Evolutionary conservation across 2,888 invertebrate species (phyloP), one percentile per base, ranked within the genome.

Genomic region (Argyresthia albistria): DNA sequence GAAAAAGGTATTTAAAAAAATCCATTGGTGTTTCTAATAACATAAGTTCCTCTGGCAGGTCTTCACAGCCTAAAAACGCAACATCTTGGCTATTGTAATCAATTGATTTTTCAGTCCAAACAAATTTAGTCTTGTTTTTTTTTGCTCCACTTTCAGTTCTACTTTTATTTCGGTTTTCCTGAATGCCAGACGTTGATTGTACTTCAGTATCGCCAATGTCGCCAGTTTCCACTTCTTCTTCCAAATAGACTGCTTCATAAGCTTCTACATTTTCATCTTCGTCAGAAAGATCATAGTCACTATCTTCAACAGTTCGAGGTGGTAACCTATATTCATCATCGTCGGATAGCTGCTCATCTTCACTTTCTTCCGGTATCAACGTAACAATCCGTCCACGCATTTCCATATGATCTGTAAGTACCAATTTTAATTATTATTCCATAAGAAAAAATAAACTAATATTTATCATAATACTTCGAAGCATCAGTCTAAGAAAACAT

Each of bases 1-100:
- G 51, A 56, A 60, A 60, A 9, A 59, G 11, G 53, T 50, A 52
- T 14, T 57, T 58, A 11, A 60, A 60, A 54, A 60, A 55, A 15
- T 54, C 43, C 43, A 56, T 53, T 39, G n/a, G n/a, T n/a, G n/a
- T n/a, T n/a, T n/a, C 55, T 35, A 59, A 42, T n/a, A 8, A 0
- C 48, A 55, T 51, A 45, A 58, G 55, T 36, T 56, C 53, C 7
- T 60, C 55, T n/a, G 56, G 57, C 12, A 59, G 57, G 53, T 52
- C 0, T 0, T 36, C 46, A 47, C 52, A 58, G 12, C 55, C 57
- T 46, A 57, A 42, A 55, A 57, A 56, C 39, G 54, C 9, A 52
- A 54, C 3, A 12, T 48, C 36, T 1, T 14, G 3, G 10, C 36
- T 36, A 12, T 48, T 11, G 12, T 36, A 36, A 4, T 1, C 4